phyloP scores from a whole-genome alignment of 2,888 invertebrate genomes.

The Nipponacmea schrenckii region DNA sequence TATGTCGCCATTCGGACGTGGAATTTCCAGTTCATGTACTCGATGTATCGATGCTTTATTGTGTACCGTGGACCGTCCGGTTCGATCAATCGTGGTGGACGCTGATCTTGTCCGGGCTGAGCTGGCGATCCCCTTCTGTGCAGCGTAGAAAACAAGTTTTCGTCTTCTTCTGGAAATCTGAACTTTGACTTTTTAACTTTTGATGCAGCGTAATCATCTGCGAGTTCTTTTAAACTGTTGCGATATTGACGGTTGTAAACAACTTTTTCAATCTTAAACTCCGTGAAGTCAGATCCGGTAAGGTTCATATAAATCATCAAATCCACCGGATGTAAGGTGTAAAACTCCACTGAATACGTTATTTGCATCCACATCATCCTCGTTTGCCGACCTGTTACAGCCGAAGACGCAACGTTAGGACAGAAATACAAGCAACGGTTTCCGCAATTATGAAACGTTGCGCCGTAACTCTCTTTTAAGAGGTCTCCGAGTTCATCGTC shows the following conservation, averaged over 20 bases:
- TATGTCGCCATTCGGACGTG: slow-evolving; percentile 30
- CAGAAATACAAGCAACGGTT: slow-evolving; percentile 30
- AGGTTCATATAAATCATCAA: slow-evolving; percentile 36
- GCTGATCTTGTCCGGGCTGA: slow-evolving; percentile 21
- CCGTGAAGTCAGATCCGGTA: slow-evolving; percentile 13
- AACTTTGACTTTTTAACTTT: slow-evolving; percentile 19
- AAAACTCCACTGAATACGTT: slow-evolving; percentile 25
- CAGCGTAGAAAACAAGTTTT: slow-evolving; percentile 29
- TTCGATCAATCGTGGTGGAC: slow-evolving; percentile 33
- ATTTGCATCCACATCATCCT: slow-evolving; percentile 37
- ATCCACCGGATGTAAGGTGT: slow-evolving; percentile 38
- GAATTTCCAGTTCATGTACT: slow-evolving; percentile 39
- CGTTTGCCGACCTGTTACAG: slow-evolving; percentile 6
- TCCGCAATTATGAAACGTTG: slow-evolving; percentile 24
- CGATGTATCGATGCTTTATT: slow-evolving; percentile 27
- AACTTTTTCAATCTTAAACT: slow-evolving; percentile 30
- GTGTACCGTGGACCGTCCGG: slow-evolving; percentile 36
- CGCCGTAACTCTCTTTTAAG: slow-evolving; percentile 31
- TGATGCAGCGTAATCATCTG: slow-evolving; percentile 11
- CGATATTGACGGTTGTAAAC: slow-evolving; percentile 31
- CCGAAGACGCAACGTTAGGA: slow-evolving; percentile 19
- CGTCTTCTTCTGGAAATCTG: slow-evolving; percentile 16
- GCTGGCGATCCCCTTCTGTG: slow-evolving; percentile 32
- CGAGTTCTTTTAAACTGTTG: slow-evolving; percentile 24
- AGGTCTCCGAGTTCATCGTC: slow-evolving; percentile 24